These are phyloP conservation scores for Spilarctia lutea DNA, from an alignment of 2,888 invertebrate genomes.

Conservation along the genomic window DNA sequence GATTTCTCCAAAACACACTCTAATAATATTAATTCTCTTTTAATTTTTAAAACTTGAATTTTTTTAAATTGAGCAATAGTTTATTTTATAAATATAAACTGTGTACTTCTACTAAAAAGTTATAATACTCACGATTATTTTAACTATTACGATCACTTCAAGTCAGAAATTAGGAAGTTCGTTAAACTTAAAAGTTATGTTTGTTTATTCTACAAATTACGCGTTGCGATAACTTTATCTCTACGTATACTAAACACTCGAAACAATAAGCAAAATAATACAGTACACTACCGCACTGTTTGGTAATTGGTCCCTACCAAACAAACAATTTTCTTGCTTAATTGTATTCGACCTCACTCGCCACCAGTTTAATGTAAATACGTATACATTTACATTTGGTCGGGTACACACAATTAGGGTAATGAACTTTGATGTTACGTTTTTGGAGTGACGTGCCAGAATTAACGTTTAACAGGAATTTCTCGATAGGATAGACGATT, in stretches of 20 bases:
- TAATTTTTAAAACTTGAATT: no score
- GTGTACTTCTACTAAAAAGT: background rate
- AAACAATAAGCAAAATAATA: background rate
- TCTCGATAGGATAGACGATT: conserved; percentile 3
- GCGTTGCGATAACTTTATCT: conserved; percentile 8
- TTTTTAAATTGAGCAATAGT: background rate
- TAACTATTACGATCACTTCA: background rate
- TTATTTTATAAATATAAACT: background rate
- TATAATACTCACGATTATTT: background rate
- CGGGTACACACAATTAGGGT: background rate
- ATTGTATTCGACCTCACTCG: background rate
- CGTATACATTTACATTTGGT: background rate
- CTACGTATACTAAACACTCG: background rate
- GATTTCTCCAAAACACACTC: background rate
- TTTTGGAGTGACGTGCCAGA: conserved; percentile 6
- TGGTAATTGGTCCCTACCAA: background rate
- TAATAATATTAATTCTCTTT: no score
- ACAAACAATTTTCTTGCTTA: background rate
- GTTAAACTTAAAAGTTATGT: background rate
- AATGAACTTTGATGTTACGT: background rate
- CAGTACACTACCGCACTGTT: background rate
- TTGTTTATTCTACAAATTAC: conserved; percentile 8
- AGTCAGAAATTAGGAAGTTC: background rate
- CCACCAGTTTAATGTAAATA: background rate
- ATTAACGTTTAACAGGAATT: conserved; percentile 7